Percentiles rank a stretch among this genome's conserved stretches.
Evolutionary conservation across 2,888 invertebrate species (phyloP).

Genomic region (Ennomos erosarius): DNA sequence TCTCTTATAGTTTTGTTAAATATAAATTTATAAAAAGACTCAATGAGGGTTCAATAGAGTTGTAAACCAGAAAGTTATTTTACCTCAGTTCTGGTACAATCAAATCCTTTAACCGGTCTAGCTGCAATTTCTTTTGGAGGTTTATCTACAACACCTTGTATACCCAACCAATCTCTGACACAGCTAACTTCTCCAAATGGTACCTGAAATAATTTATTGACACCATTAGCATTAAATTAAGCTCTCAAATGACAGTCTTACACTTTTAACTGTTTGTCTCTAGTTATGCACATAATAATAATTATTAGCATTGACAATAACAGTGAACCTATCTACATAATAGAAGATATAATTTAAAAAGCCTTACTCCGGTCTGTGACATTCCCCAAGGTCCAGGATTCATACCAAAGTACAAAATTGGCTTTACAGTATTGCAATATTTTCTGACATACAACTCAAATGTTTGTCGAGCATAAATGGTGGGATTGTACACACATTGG

Average conservation of each 20-base stretch:
- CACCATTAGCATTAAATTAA: too few species aligned
- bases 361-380: constrained; percentile 95
- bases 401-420: constrained; percentile 95
- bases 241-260: too few species aligned
- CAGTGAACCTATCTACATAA: too few species aligned
- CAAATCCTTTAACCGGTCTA: constrained; percentile 90
- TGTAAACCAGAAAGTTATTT: not conserved
- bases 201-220: constrained; percentile 79
- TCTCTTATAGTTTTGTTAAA: too few species aligned
- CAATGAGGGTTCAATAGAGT: not conserved
- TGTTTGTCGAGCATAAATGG: constrained; percentile 92
- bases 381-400: constrained; percentile 99
- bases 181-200: constrained; percentile 95
- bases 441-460: constrained; percentile 91
- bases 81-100: constrained; percentile 75
- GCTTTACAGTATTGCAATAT: constrained; percentile 88
- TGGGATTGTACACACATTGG: constrained; percentile 92
- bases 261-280: too few species aligned
- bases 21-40: too few species aligned
- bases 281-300: too few species aligned
- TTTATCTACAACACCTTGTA: constrained; percentile 88
- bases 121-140: constrained; percentile 89
- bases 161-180: constrained; percentile 91
- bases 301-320: too few species aligned
- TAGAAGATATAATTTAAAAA: constrained; percentile 3